Evolutionary conservation across 2,888 invertebrate genomes (phyloP).

Genomic region (Toxonevra muliebris): DNA sequence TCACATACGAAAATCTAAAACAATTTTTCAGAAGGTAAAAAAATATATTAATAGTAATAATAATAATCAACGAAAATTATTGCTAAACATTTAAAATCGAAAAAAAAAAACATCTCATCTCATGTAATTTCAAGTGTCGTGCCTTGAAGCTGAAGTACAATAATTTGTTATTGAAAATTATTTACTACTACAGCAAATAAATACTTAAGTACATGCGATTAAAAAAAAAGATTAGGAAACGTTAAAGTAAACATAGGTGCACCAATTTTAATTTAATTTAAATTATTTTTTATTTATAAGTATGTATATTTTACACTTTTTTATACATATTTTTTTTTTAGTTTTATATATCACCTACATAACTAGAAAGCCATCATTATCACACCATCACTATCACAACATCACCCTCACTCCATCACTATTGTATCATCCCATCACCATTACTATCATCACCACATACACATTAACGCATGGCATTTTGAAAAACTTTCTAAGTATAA

Average conservation of each 20-base stretch:
- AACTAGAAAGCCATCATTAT: too few species aligned
- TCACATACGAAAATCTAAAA: not conserved
- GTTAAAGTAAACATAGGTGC: too few species aligned
- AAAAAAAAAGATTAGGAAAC: too few species aligned
- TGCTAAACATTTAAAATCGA: not conserved
- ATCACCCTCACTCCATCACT: not conserved
- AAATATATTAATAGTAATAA: slow-evolving; percentile 9
- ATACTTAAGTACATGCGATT: too few species aligned
- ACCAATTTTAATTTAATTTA: not conserved
- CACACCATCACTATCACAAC: not conserved
- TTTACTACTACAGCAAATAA: too few species aligned
- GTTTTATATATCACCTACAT: not conserved
- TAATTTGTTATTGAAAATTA: too few species aligned
- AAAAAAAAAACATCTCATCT: too few species aligned
- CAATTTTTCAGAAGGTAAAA: slow-evolving; percentile 19
- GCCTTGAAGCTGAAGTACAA: too few species aligned
- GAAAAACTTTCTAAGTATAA: not conserved
- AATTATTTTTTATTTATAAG: not conserved
- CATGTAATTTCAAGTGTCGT: too few species aligned
- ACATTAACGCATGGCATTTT: not conserved
- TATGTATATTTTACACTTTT: not conserved
- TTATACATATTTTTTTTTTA: not conserved
- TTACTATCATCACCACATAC: not conserved
- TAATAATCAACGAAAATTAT: not conserved
- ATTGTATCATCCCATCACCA: not conserved